A percentile compares a stretch with the other conserved stretches of the same genome.
phyloP scores from a whole-genome alignment of 2,797 vertebrate genomes.

The Zonotrichia albicollis region DNA sequence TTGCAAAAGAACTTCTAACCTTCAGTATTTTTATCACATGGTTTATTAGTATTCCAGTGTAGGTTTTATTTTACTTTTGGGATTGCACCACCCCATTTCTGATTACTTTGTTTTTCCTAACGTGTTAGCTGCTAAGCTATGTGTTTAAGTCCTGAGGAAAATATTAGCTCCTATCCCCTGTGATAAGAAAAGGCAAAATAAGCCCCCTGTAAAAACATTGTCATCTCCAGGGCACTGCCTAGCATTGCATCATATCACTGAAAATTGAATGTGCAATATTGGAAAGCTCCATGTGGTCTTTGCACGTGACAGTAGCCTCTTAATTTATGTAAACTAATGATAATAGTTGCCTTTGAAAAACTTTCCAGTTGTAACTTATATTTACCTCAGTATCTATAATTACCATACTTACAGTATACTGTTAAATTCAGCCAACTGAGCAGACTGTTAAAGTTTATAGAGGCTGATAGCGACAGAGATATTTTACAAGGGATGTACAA shows the following conservation, averaged over 20 bases:
- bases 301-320: background rate
- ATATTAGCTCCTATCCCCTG: slow-evolving; percentile 11
- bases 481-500: slow-evolving; percentile 54
- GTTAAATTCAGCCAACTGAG: slow-evolving; percentile 18
- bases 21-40: slow-evolving; percentile 27
- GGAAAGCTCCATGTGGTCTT: background rate
- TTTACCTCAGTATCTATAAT: slow-evolving; percentile 3
- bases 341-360: slow-evolving; percentile 14
- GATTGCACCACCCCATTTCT: slow-evolving; percentile 70
- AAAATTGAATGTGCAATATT: background rate
- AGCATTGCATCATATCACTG: background rate
- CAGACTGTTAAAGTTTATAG: slow-evolving; percentile 44
- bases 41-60: slow-evolving; percentile 18
- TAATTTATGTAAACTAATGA: slow-evolving; percentile 36
- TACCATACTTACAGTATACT: background rate
- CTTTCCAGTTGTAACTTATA: background rate
- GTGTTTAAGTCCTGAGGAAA: slow-evolving; percentile 36
- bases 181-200: slow-evolving; percentile 32
- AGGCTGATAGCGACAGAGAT: slow-evolving; percentile 20
- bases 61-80: slow-evolving; percentile 60
- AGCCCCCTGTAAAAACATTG: background rate
- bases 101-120: slow-evolving; percentile 64
- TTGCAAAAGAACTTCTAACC: slow-evolving; percentile 13
- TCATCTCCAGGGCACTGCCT: background rate
- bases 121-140: background rate